phyloP scores from a whole-genome alignment of 2,113 vertebrate species.

The Pionites leucogaster region DNA sequence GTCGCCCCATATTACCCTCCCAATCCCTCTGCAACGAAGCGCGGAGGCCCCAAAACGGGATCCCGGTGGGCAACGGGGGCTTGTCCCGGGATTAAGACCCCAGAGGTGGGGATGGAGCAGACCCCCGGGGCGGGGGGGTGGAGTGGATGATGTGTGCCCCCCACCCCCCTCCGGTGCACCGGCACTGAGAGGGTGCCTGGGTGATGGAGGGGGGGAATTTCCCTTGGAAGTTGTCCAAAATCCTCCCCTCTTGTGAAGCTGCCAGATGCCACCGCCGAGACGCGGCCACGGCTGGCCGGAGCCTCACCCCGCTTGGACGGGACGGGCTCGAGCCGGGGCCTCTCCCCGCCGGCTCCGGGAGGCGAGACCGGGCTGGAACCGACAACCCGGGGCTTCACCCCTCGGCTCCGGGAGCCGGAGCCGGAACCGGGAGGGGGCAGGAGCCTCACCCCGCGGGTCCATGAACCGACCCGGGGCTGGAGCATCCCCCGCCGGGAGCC shows the following conservation, averaged over 20 bases:
- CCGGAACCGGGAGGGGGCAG: neutral
- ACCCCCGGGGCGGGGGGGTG: neutral
- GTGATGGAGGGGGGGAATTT: slow-evolving; percentile 13
- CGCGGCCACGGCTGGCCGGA: slow-evolving; percentile 14
- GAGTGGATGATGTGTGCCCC: neutral
- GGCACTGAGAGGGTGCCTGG: neutral
- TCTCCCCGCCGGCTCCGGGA: neutral
- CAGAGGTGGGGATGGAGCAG: neutral
- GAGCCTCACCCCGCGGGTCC: neutral
- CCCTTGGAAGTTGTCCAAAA: slow-evolving; percentile 37
- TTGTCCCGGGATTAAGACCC: neutral
- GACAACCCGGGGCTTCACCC: neutral
- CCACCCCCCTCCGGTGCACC: neutral
- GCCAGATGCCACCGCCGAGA: slow-evolving; percentile 33
- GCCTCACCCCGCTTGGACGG: slow-evolving; percentile 24
- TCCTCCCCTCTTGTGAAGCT: slow-evolving; percentile 52
- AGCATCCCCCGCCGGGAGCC: neutral
- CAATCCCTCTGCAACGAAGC: neutral
- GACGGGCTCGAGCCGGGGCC: neutral
- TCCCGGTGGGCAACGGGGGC: neutral
- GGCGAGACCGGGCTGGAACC: neutral
- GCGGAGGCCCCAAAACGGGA: neutral
- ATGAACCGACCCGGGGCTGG: too few relatives aligned
- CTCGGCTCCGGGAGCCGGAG: neutral
- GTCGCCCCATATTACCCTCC: slow-evolving; percentile 16